These are phyloP conservation scores for Morbakka virulenta DNA, from an alignment of 30 jellyfish, hydroid and myxozoan species.

Conservation along the genomic window DNA sequence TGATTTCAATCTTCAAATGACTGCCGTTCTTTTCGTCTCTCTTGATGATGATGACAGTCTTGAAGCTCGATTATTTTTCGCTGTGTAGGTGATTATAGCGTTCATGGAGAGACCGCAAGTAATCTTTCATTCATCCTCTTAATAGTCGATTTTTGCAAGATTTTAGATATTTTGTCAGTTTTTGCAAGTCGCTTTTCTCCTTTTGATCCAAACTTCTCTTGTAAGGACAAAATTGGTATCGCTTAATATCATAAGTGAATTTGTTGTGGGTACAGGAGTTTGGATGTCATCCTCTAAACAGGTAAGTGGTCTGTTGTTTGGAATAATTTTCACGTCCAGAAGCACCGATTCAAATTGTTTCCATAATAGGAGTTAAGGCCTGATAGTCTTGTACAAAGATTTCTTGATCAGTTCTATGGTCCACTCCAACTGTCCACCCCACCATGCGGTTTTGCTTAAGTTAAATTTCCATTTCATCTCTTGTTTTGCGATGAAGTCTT, in stretches of 20 bases:
- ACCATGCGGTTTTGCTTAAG: neutral
- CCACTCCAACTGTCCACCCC: neutral
- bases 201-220: neutral
- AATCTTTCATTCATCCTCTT: neutral
- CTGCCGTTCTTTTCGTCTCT: slow-evolving; percentile 16
- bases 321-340: neutral
- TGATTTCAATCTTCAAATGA: neutral
- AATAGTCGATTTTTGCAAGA: neutral
- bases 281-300: neutral
- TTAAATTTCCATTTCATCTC: neutral
- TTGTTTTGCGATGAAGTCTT: neutral
- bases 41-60: slow-evolving; percentile 21
- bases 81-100: slow-evolving; percentile 46
- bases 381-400: neutral
- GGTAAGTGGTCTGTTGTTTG: neutral
- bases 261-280: neutral
- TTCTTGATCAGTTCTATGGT: neutral
- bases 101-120: slow-evolving; percentile 35
- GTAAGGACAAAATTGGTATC: neutral
- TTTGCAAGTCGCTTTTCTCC: neutral
- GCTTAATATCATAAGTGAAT: neutral
- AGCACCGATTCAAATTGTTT: neutral
- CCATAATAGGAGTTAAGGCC: neutral
- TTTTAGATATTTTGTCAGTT: neutral
- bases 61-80: slow-evolving; percentile 6